phyloP scores from a whole-genome alignment of 2,797 vertebrate genomes.

The Neosalanx taihuensis region DNA sequence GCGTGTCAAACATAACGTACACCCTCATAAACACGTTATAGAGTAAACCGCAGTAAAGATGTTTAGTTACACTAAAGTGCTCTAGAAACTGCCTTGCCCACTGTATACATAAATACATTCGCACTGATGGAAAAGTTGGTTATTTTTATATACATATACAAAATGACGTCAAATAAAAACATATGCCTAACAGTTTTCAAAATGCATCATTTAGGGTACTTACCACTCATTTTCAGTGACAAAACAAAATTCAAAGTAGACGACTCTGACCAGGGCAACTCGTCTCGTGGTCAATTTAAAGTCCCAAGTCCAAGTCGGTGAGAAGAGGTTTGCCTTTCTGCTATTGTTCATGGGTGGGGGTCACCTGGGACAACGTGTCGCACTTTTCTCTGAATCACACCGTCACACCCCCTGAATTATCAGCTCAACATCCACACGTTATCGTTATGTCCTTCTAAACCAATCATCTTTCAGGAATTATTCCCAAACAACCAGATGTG shows the following conservation, averaged over 20 bases:
- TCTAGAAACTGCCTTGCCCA: too few relatives aligned
- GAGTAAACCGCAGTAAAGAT: too few relatives aligned
- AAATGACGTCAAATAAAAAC: not conserved
- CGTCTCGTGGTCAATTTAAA: conserved; percentile 13
- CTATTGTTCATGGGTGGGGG: not conserved
- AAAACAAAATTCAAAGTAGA: not conserved
- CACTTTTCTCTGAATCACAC: not conserved
- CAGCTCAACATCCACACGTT: not conserved
- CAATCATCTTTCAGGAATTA: conserved; percentile 4
- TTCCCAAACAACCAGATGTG: not conserved
- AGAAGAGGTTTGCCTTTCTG: not conserved
- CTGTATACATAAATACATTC: too few relatives aligned
- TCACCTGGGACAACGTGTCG: not conserved
- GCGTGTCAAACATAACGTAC: too few relatives aligned
- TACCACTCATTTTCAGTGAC: conserved; percentile 59
- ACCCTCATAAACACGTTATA: too few relatives aligned
- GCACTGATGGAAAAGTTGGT: conserved; percentile 21
- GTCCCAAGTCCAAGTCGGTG: not conserved
- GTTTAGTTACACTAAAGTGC: too few relatives aligned
- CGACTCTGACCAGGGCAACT: not conserved
- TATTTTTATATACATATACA: not conserved
- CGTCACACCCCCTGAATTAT: not conserved
- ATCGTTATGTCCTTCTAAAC: not conserved
- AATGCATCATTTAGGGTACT: conserved; percentile 20
- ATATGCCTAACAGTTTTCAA: not conserved